Evolutionary conservation across 1,140 invertebrate genomes (phyloP).

Genomic region (Drosophila nasuta): DNA sequence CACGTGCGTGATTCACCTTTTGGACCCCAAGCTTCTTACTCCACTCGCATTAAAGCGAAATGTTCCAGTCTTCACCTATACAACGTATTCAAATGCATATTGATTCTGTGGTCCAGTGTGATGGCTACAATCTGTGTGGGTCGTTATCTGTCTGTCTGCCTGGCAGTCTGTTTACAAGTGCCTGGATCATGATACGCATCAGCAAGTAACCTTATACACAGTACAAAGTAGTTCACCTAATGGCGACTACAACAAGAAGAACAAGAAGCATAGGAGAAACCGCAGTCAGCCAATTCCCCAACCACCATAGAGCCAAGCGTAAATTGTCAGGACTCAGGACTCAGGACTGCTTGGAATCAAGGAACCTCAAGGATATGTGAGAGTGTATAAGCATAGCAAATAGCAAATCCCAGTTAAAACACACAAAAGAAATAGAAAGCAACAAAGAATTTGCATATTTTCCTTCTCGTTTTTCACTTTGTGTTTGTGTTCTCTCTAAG

Average conservation of each 20-base stretch:
- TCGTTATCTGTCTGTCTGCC: constrained; percentile 23
- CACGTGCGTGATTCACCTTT: constrained; percentile 65
- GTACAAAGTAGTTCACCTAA: constrained; percentile 54
- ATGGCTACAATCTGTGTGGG: constrained; percentile 30
- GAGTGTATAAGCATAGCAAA: constrained; percentile 26
- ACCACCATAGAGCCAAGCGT: constrained; percentile 17
- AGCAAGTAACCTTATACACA: constrained; percentile 45
- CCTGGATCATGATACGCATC: constrained; percentile 73
- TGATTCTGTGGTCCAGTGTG: constrained; percentile 73
- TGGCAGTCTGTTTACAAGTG: constrained; percentile 68
- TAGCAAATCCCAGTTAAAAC: constrained; percentile 56
- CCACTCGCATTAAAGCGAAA: constrained; percentile 8
- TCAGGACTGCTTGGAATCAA: neutral
- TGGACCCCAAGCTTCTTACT: neutral
- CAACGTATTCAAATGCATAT: constrained; percentile 78
- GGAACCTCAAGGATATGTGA: constrained; percentile 11
- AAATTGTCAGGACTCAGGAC: constrained; percentile 38
- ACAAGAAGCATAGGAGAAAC: constrained; percentile 27
- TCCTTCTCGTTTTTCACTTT: constrained; percentile 33
- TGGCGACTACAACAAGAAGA: constrained; percentile 30
- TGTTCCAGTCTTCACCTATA: constrained; percentile 2
- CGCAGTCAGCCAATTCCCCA: constrained; percentile 26
- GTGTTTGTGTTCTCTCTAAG: constrained; percentile 9
- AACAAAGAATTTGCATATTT: constrained; percentile 69
- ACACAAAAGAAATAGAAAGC: constrained; percentile 56